Conservation (phyloP, 2,113 vertebrate genomes). For the Probosciger aterrimus region DNA sequence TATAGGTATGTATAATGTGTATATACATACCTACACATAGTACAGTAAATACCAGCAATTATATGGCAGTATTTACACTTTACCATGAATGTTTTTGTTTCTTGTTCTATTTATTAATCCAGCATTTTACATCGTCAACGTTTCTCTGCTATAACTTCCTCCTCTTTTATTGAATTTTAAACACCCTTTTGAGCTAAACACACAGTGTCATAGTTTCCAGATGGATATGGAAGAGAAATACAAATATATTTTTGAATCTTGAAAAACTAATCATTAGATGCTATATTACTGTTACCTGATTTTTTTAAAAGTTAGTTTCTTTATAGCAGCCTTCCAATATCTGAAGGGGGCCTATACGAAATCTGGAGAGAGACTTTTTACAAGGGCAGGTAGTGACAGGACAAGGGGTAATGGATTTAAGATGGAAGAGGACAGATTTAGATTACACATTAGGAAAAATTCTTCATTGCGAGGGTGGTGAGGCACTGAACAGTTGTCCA, state of each 20-base stretch:
- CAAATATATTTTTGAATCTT: neutral
- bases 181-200: neutral
- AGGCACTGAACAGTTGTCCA: no score
- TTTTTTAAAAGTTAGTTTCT: neutral
- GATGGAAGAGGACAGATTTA: neutral
- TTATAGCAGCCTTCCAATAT: neutral
- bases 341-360: neutral
- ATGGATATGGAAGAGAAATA: neutral
- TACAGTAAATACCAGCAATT: slow-evolving; percentile 10
- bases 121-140: neutral
- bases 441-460: no score
- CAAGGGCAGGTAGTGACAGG: neutral
- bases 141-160: slow-evolving; percentile 26
- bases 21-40: neutral
- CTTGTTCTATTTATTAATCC: slow-evolving; percentile 28
- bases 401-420: neutral
- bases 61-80: slow-evolving; percentile 35
- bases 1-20: neutral
- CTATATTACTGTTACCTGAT: neutral
- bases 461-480: no score
- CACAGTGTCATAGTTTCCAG: neutral
- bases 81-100: neutral
- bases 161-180: slow-evolving; percentile 7
- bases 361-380: neutral
- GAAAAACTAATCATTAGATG: neutral